A percentile compares a stretch with the other conserved stretches of the same genome.
phyloP scores from a whole-genome alignment of 2,797 vertebrate genomes.

The Ceyx erithaca region DNA sequence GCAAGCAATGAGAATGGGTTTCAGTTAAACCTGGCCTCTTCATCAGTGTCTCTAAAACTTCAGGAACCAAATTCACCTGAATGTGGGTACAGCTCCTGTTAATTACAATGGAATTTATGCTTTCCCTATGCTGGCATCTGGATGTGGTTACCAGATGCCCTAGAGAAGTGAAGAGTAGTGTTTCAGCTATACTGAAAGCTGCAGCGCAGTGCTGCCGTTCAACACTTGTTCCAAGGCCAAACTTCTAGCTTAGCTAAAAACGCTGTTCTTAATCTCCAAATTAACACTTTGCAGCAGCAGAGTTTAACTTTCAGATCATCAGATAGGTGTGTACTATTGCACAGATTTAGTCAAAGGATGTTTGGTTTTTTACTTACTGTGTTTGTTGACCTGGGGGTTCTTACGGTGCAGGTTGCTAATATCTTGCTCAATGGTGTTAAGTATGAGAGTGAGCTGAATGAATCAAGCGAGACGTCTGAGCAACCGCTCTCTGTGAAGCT shows the following conservation, averaged over 20 bases:
- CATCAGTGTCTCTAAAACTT: background rate
- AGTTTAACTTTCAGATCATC: background rate
- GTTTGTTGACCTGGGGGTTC: constrained; percentile 44
- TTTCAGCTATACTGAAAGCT: background rate
- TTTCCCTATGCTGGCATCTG: background rate
- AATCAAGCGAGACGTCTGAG: constrained; percentile 81
- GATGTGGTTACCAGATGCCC: background rate
- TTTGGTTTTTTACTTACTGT: background rate
- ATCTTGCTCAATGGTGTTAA: constrained; percentile 95
- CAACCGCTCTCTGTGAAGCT: constrained; percentile 90
- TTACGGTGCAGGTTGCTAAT: constrained; percentile 89
- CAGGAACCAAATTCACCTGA: background rate
- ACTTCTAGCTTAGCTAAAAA: background rate
- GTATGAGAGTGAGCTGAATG: constrained; percentile 92
- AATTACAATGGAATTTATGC: background rate
- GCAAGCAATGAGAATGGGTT: background rate
- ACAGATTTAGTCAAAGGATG: background rate
- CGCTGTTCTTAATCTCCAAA: background rate
- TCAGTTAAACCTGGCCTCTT: background rate
- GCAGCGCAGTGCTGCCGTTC: background rate
- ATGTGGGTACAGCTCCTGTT: background rate
- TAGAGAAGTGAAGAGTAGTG: background rate
- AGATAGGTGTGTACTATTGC: background rate
- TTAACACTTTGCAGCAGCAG: background rate
- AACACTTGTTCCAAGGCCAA: background rate